Conservation (phyloP, 1,140 invertebrate genomes). For the Anoplolepis gracilipes region DNA sequence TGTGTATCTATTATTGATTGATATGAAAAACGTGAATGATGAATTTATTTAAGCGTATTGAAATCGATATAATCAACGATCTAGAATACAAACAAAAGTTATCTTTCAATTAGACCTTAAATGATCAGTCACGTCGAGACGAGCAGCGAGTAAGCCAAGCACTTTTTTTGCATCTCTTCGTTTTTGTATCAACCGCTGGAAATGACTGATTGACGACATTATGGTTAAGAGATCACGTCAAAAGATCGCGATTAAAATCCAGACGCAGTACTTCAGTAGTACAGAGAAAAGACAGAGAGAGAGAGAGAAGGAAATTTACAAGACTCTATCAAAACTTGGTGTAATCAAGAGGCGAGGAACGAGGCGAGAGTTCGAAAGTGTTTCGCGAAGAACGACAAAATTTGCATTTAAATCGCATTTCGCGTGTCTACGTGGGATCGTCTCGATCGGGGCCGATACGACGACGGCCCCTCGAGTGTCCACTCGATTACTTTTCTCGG, state of each 20-base stretch:
- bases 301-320: slow-evolving; percentile 39
- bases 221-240: slow-evolving; percentile 54
- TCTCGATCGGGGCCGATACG: slow-evolving; percentile 56
- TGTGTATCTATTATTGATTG: not conserved
- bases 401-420: slow-evolving; percentile 73
- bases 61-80: not conserved
- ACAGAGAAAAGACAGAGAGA: no score
- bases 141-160: not conserved
- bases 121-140: not conserved
- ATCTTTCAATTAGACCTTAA: not conserved
- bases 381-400: slow-evolving; percentile 62
- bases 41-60: not conserved
- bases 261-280: not conserved
- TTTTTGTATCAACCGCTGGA: not conserved
- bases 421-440: slow-evolving; percentile 50
- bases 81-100: not conserved
- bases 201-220: slow-evolving; percentile 6
- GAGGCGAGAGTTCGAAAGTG: slow-evolving; percentile 45
- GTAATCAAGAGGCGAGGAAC: slow-evolving; percentile 62
- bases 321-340: slow-evolving; percentile 69
- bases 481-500: slow-evolving; percentile 51
- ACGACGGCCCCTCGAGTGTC: slow-evolving; percentile 47
- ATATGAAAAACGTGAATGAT: not conserved
- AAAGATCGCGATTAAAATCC: slow-evolving; percentile 58
- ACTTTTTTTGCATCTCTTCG: not conserved